phyloP scores from a whole-genome alignment of 2,113 vertebrate genomes.

The Diphyllodes magnificus region DNA sequence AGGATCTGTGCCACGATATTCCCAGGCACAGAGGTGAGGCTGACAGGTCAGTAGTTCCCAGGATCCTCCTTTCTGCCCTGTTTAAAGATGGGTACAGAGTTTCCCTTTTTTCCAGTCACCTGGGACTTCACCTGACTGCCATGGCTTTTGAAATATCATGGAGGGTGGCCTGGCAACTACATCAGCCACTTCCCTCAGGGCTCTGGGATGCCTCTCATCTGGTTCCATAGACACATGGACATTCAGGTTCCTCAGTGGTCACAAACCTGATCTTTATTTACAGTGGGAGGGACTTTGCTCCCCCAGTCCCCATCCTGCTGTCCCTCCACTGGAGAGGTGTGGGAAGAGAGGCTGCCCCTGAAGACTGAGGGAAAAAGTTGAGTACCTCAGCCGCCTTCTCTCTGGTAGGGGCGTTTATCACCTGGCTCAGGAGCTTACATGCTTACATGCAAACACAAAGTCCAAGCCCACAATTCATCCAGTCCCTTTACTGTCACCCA shows the following conservation, averaged over 20 bases:
- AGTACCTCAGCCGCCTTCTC: not conserved
- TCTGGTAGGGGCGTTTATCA: not conserved
- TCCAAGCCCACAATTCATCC: not conserved
- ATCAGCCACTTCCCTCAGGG: not conserved
- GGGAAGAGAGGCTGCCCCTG: not conserved
- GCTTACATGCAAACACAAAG: not conserved
- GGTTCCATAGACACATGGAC: not conserved
- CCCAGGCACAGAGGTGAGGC: not conserved
- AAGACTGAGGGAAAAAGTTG: not conserved
- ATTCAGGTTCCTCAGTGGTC: not conserved
- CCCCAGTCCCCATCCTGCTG: not conserved
- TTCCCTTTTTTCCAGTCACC: not conserved
- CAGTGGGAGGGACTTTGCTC: not conserved
- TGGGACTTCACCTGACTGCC: not conserved
- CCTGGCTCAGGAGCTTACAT: not conserved
- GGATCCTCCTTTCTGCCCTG: not conserved
- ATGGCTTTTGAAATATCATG: not conserved
- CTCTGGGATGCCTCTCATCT: accelerated
- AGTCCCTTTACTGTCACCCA: not conserved
- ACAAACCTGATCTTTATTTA: not conserved
- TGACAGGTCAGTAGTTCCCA: not conserved
- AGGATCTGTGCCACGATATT: not conserved
- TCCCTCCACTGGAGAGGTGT: not conserved
- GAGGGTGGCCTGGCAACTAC: not conserved
- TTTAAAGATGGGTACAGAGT: not conserved